Conservation (phyloP, 2,888 invertebrate genomes). For the Drosophila subquinaria region DNA sequence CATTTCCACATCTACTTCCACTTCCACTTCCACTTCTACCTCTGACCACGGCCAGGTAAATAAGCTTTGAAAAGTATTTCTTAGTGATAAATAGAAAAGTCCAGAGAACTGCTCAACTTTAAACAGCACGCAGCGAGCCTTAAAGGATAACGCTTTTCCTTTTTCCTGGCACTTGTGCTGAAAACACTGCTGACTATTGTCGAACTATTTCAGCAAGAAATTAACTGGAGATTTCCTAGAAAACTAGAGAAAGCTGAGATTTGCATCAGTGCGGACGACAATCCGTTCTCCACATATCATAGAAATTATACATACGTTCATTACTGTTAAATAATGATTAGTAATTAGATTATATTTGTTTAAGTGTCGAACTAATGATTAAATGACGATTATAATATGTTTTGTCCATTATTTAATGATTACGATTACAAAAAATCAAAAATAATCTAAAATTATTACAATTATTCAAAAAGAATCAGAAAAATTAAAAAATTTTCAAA, state of each 20-base stretch:
- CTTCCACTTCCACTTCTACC: slow-evolving; percentile 10
- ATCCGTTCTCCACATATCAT: too few relatives aligned
- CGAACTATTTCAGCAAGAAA: neutral
- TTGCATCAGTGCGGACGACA: neutral
- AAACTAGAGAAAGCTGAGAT: neutral
- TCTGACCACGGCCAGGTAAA: slow-evolving; percentile 38
- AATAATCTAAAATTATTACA: too few relatives aligned
- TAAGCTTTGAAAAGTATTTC: slow-evolving; percentile 50
- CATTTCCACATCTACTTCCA: slow-evolving; percentile 19
- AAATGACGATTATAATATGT: too few relatives aligned
- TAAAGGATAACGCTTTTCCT: neutral
- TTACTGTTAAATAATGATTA: too few relatives aligned
- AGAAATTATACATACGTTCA: too few relatives aligned
- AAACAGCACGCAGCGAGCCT: neutral
- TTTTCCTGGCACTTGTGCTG: neutral
- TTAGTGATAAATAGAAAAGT: slow-evolving; percentile 38
- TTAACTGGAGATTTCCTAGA: neutral
- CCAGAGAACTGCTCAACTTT: slow-evolving; percentile 24
- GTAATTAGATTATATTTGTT: too few relatives aligned
- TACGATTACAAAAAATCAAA: too few relatives aligned
- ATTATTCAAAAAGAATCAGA: too few relatives aligned
- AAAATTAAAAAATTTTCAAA: too few relatives aligned
- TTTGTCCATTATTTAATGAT: too few relatives aligned
- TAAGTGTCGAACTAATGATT: too few relatives aligned
- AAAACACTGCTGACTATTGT: neutral